Evolutionary conservation across 2,888 invertebrate species (phyloP), one percentile per base, ranked within the genome.

Genomic region (Campaea margaritaria): DNA sequence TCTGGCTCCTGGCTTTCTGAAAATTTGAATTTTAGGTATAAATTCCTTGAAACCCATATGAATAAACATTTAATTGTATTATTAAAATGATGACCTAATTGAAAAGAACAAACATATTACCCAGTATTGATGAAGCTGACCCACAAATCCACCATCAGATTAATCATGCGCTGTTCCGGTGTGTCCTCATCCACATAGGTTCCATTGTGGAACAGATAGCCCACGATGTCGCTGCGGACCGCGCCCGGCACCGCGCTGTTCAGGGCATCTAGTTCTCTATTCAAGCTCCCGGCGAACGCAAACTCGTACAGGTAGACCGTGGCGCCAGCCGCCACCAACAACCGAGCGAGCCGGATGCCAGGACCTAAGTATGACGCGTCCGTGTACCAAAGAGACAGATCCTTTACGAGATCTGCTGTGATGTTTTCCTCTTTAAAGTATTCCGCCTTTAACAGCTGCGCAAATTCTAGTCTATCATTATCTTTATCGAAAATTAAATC

Each of bases 291-390:
- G 16, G 92, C 89, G 58, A 89, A 94, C 9, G 90, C 85, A 70
- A 94, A 94, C 65, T 94, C 93, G 68, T 94, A 94, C 69, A 94
- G 85, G 65, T 89, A 94, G 1, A 94, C 93, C 0, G 86, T 89
- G 0, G 90, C 87, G 1, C 86, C 87, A 11, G 78, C 77, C 15
- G 69, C 57, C 0, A 78, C 73, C 10, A 90, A 63, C 12, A 73
- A 68, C 42, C 89, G 76, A 0, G 89, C 85, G 7, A 75, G 70
- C 16, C 90, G 75, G 1, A 89, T 68, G 8, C 73, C 76, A 5
- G 88, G 86, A 4, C 84, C 75, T 2, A 87, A 65, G 58, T 87
- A 91, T 28, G 70, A 78, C 5, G 77, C 75, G 51, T 91, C 91
- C 8, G 87, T 86, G 34, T 77, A 78, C 68, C 73, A 86, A 3